Percentiles rank a stretch among this genome's conserved stretches.
Evolutionary conservation across 2,888 invertebrate species (phyloP).

Genomic region (Lottia scabra): DNA sequence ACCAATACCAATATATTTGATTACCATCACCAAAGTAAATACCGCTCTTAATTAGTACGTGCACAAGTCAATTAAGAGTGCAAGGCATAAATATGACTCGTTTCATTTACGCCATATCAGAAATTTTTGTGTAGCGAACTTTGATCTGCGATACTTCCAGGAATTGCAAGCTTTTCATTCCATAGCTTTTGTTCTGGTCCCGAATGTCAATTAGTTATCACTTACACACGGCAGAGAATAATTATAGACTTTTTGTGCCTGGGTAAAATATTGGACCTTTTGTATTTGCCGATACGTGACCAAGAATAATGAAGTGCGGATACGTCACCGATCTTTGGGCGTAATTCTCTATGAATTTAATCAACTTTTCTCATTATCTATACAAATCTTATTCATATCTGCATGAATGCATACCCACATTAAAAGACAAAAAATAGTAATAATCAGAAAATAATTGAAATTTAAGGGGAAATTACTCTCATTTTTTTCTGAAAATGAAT

Average conservation of each 20-base stretch:
- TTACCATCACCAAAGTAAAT: not conserved
- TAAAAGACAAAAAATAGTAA: not conserved
- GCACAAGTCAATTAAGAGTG: not conserved
- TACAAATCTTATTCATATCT: not conserved
- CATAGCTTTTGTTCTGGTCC: not conserved
- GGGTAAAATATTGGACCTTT: constrained; percentile 4
- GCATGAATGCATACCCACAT: not conserved
- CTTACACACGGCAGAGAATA: not conserved
- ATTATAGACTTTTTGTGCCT: constrained; percentile 3
- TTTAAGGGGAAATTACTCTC: not conserved
- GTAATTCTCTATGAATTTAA: not conserved
- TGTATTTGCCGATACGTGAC: constrained; percentile 4
- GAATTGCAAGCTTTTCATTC: not conserved
- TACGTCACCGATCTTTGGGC: not conserved
- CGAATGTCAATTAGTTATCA: not conserved
- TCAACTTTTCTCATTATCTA: constrained; percentile 1
- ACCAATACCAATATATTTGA: not conserved
- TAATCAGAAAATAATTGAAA: constrained; percentile 3
- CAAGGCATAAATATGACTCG: not conserved
- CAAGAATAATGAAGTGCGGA: not conserved
- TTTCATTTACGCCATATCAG: not conserved
- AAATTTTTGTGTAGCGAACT: not conserved
- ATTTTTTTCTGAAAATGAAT: too few relatives aligned
- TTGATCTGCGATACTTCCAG: not conserved
- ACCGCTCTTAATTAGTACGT: not conserved